Conservation (phyloP, 2,113 vertebrate genomes). For the Dermatemys mawii region DNA sequence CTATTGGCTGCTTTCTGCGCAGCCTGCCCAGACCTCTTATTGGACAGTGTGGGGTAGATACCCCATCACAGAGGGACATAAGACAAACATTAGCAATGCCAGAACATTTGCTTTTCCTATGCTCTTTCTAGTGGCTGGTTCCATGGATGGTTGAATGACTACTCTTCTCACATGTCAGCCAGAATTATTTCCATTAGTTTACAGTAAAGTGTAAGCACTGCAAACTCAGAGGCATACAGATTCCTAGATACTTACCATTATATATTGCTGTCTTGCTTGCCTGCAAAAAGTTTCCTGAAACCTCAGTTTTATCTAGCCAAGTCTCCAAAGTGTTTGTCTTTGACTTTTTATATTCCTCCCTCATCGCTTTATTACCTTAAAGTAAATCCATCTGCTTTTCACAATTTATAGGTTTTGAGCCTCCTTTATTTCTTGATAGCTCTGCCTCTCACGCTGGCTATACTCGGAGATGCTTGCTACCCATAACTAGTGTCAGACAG, state of each 20-base stretch:
- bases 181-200: constrained; percentile 29
- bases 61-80: no score
- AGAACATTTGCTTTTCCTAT: background rate
- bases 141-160: background rate
- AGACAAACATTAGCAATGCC: background rate
- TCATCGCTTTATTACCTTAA: background rate
- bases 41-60: no score
- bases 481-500: background rate
- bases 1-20: no score
- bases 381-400: background rate
- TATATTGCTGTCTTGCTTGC: background rate
- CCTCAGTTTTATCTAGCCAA: background rate
- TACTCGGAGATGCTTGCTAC: background rate
- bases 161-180: background rate
- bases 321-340: background rate
- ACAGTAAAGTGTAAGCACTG: background rate
- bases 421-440: background rate
- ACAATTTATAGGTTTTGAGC: background rate
- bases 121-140: background rate
- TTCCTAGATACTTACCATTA: constrained; percentile 9
- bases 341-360: background rate
- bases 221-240: background rate
- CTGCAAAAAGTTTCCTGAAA: constrained; percentile 27
- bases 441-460: background rate
- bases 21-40: no score